Conservation (phyloP, 1,140 invertebrate genomes). For the Tetranychus cinnabarinus region DNA sequence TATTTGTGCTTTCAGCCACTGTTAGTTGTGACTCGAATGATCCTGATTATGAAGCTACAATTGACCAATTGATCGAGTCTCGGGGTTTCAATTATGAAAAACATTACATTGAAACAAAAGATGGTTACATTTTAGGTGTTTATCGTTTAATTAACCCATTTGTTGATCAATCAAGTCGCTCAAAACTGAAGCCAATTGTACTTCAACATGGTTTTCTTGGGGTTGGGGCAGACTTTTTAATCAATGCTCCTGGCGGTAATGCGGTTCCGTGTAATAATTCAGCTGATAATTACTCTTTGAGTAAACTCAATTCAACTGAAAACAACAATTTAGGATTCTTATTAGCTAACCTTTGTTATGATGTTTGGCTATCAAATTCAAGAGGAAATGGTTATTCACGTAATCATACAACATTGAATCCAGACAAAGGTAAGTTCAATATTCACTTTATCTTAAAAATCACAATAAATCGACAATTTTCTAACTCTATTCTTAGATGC, state of each 20-base stretch:
- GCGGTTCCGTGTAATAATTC: no score
- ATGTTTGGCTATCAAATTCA: conserved; percentile 20
- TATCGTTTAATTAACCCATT: conserved; percentile 7
- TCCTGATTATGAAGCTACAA: not conserved
- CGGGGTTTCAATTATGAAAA: conserved; percentile 5
- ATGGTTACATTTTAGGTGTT: conserved; percentile 5
- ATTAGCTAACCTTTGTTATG: conserved; percentile 19
- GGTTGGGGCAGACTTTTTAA: conserved; percentile 26
- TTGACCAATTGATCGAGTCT: conserved; percentile 4
- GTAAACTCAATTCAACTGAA: not conserved
- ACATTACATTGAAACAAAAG: conserved; percentile 5
- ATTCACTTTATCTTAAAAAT: not conserved
- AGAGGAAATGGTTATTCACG: conserved; percentile 17
- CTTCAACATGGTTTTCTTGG: conserved; percentile 50
- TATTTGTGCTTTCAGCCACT: no score
- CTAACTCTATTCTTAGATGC: not conserved
- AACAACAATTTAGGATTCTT: conserved; percentile 7
- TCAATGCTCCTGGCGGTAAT: not conserved
- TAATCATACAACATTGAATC: conserved; percentile 19
- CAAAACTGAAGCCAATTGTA: conserved; percentile 21
- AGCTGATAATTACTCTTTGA: not conserved
- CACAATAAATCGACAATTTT: not conserved
- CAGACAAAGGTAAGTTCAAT: conserved; percentile 15
- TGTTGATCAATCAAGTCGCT: not conserved
- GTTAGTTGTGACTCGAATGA: not conserved